Evolutionary conservation across 2,797 vertebrate species (phyloP).

Genomic region (Okamejei kenojei): DNA sequence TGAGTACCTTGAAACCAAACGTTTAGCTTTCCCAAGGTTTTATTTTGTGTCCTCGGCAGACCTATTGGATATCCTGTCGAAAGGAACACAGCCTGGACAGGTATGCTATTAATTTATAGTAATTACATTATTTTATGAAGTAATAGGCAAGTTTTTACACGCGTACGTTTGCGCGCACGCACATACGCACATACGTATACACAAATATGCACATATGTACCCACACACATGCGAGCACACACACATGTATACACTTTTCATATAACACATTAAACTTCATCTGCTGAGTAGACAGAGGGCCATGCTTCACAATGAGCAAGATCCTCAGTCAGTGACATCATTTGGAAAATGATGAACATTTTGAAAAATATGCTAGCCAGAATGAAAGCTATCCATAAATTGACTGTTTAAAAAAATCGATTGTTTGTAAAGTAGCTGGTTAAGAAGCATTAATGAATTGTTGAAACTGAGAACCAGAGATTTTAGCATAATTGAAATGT

Average conservation of each 20-base stretch:
- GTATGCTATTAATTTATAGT: constrained; percentile 48
- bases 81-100: constrained; percentile 63
- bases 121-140: not conserved
- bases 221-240: no score
- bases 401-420: not conserved
- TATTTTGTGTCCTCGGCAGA: constrained; percentile 73
- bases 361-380: not conserved
- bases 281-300: not conserved
- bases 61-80: constrained; percentile 73
- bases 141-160: constrained; percentile 3
- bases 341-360: not conserved
- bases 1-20: constrained; percentile 66
- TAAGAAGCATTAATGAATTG: not conserved
- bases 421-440: not conserved
- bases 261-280: not conserved
- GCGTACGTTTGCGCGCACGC: not conserved
- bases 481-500: not conserved
- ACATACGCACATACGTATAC: no score
- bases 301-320: not conserved
- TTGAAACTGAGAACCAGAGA: not conserved
- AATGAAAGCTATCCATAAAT: not conserved
- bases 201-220: no score
- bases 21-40: constrained; percentile 61
- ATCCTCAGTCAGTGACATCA: not conserved
- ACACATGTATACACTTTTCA: not conserved